These are phyloP conservation scores for Eledona agricola DNA, from an alignment of 2,888 invertebrate genomes.

Conservation along the genomic window DNA sequence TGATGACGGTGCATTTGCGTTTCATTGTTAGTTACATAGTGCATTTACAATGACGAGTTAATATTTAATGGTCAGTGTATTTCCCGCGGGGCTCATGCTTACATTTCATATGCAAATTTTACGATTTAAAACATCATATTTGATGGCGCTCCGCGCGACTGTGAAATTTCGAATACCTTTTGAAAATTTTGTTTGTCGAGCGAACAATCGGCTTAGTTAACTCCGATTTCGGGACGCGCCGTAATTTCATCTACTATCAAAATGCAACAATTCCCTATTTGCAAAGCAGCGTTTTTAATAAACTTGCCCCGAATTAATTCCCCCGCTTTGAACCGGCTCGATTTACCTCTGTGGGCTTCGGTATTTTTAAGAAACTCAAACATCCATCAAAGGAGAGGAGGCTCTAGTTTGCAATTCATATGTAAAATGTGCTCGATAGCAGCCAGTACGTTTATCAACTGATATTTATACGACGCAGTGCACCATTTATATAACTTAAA, in stretches of 20 bases:
- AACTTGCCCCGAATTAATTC: slow-evolving; percentile 18
- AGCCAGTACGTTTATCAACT: slow-evolving; percentile 42
- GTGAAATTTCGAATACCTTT: slow-evolving; percentile 25
- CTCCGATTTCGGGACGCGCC: neutral
- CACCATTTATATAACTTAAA: slow-evolving; percentile 44
- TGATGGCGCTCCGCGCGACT: slow-evolving; percentile 20
- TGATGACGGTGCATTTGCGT: slow-evolving; percentile 32
- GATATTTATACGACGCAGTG: slow-evolving; percentile 48
- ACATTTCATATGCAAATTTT: slow-evolving; percentile 54
- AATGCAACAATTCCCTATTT: slow-evolving; percentile 5
- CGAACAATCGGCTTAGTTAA: slow-evolving; percentile 8
- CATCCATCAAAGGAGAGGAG: slow-evolving; percentile 36
- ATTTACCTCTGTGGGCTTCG: neutral
- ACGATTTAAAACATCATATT: slow-evolving; percentile 43
- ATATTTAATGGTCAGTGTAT: slow-evolving; percentile 55
- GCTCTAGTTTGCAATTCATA: slow-evolving; percentile 41
- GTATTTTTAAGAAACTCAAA: slow-evolving; percentile 2
- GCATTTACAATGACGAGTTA: slow-evolving; percentile 55
- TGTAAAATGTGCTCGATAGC: slow-evolving; percentile 42
- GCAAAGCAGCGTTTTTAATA: too few relatives aligned
- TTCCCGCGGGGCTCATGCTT: slow-evolving; percentile 49
- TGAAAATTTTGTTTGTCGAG: slow-evolving; percentile 18
- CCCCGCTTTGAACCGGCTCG: slow-evolving; percentile 7
- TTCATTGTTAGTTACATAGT: slow-evolving; percentile 38
- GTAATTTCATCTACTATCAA: too few relatives aligned